Evolutionary conservation across 2,888 invertebrate species (phyloP), one percentile per base, ranked within the genome.

Genomic region (Pterostichus madidus): DNA sequence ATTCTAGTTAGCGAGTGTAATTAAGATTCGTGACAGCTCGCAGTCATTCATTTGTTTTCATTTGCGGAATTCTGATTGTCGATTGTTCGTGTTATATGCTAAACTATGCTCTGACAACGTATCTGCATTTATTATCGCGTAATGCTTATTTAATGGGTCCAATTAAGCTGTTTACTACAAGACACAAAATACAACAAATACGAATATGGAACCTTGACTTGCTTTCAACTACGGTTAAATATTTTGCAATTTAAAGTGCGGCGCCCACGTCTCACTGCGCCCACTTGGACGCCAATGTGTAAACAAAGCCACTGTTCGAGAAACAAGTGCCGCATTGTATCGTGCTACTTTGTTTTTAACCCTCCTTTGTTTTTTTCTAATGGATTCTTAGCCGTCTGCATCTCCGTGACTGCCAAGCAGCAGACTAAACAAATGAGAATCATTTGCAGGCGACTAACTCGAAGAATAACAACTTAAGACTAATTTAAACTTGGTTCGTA

Each of bases 161-260:
- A 79, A 79, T 79, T 79, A 79, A 35, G 53, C 56, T 53, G 53
- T 76, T 24, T 76, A 56, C 49, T 68, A 32, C 32, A 15, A 61
- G 61, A 61, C 31, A 24, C 31, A 32, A 17, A 61, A 31, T 4
- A 35, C 35, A 68, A 68, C 35, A 49, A 49, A 6, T 3, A n/a
- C 64, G 64, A 32, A 64, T 35, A 13, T 13, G 32, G 39, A 24
- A 78, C 78, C 78, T 78, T 78, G 78, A 59, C 78, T 78, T 24
- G 78, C 44, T 59, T 78, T 59, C 49, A 8, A 6, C 8, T n/a
- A 17, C 59, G 59, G 39, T 78, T 59, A 15, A 53, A 78, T 52
- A 78, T 78, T 78, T 78, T 78, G 78, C 78, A 78, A 78, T 78
- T 78, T 78, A 78, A 78, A 78, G 24, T 59, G 13, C 39, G n/a